Evolutionary conservation across 2,888 invertebrate genomes (phyloP).

Genomic region (Perithous albicinctus): DNA sequence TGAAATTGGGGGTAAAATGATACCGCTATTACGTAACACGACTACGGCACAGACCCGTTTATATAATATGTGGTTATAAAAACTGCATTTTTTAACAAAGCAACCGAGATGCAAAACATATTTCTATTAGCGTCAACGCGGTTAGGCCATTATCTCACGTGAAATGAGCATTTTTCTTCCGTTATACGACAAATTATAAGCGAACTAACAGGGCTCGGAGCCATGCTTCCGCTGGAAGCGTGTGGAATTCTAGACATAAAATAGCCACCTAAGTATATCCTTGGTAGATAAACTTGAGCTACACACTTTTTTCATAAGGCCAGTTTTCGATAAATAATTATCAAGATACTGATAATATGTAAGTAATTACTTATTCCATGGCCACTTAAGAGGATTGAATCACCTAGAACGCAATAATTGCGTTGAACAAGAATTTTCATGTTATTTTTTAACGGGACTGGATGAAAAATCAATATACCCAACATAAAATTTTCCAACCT

Average conservation of each 20-base stretch:
- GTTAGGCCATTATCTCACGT: conserved; percentile 44
- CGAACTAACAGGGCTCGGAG: conserved; percentile 5
- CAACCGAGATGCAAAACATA: conserved; percentile 48
- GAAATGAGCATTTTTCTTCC: conserved; percentile 12
- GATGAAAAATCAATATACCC: no score
- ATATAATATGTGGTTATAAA: conserved; percentile 50
- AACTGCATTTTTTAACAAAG: conserved; percentile 55
- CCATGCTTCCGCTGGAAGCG: conserved; percentile 19
- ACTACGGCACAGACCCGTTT: conserved; percentile 12
- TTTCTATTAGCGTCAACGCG: conserved; percentile 55
- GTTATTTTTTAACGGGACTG: no score
- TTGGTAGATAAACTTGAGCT: neutral
- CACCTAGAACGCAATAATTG: no score
- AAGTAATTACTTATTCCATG: no score
- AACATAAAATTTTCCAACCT: no score
- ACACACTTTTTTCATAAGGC: no score
- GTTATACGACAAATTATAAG: conserved; percentile 61
- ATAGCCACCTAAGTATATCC: neutral
- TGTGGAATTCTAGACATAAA: neutral
- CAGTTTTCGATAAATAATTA: no score
- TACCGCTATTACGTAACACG: conserved; percentile 47
- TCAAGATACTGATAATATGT: no score
- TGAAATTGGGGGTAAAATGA: conserved; percentile 28
- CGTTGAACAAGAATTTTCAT: no score
- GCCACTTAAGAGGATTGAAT: no score